A percentile compares a stretch with the other conserved stretches of the same genome.
Conservation (phyloP, 2,888 invertebrate species). For the Agriopis marginaria region DNA sequence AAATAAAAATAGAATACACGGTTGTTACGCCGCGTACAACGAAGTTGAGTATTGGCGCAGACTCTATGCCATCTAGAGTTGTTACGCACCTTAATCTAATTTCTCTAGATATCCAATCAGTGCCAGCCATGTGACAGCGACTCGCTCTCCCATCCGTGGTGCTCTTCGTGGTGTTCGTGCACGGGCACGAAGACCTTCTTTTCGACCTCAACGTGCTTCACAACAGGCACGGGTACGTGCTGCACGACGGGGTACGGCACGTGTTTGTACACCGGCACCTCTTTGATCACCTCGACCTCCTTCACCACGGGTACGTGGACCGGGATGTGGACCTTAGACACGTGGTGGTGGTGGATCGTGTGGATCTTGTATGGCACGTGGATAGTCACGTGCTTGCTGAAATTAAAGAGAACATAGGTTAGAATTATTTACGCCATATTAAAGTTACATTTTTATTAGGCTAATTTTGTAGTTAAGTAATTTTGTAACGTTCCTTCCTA, state of each 20-base stretch:
- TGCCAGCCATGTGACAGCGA: constrained; percentile 82
- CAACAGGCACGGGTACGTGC: constrained; percentile 72
- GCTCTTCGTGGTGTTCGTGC: constrained; percentile 60
- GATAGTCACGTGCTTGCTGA: constrained; percentile 77
- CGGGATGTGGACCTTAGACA: constrained; percentile 74
- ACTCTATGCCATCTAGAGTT: not conserved
- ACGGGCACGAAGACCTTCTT: constrained; percentile 77
- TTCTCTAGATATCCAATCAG: constrained; percentile 59
- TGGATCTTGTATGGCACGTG: constrained; percentile 82
- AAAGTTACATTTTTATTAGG: too few species aligned
- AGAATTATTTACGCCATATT: not conserved
- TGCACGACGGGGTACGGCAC: constrained; percentile 74
- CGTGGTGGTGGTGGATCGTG: constrained; percentile 82
- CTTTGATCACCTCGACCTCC: constrained; percentile 78
- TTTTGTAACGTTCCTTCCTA: too few species aligned
- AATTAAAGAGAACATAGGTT: constrained; percentile 24
- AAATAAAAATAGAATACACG: too few species aligned
- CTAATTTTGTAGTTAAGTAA: too few species aligned
- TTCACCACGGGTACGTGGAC: constrained; percentile 78
- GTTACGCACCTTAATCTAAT: constrained; percentile 65
- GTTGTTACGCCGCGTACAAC: too few species aligned
- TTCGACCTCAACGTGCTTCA: constrained; percentile 76
- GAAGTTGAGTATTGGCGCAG: not conserved
- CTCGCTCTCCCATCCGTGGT: constrained; percentile 80
- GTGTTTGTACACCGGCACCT: constrained; percentile 76